phyloP scores from a whole-genome alignment of 2,113 vertebrate genomes.

The Tinamus guttatus region DNA sequence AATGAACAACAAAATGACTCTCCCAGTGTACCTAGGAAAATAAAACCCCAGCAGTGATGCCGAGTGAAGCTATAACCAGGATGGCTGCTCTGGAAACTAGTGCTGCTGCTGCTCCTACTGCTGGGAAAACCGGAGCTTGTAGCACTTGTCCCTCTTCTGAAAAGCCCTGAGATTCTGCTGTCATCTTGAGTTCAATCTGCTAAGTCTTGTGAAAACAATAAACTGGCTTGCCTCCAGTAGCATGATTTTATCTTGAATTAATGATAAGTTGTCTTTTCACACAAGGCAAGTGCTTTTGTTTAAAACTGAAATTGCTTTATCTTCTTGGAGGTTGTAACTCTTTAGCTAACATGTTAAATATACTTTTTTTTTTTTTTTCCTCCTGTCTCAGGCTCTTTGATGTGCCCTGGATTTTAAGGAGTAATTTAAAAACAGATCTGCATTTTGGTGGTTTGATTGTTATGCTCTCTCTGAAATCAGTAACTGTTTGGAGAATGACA shows the following conservation, averaged over 20 bases:
- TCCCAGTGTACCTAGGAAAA: neutral
- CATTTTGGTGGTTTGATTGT: neutral
- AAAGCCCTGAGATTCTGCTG: constrained; percentile 3
- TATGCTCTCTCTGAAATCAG: constrained; percentile 2
- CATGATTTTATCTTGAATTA: constrained; percentile 21
- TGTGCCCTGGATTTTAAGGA: constrained; percentile 1
- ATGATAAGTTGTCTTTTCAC: constrained; percentile 25
- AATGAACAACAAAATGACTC: neutral
- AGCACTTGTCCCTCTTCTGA: neutral
- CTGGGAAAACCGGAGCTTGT: neutral
- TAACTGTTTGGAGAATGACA: constrained; percentile 44
- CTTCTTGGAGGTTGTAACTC: neutral
- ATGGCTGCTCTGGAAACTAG: neutral
- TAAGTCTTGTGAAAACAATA: constrained; percentile 21
- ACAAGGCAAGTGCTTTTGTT: neutral
- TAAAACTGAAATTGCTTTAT: neutral
- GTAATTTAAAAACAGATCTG: neutral
- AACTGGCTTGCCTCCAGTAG: constrained; percentile 10
- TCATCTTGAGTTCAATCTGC: neutral
- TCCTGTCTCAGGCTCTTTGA: neutral
- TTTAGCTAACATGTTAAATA: neutral
- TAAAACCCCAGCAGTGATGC: neutral
- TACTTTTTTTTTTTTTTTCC: neutral
- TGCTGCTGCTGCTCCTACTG: neutral
- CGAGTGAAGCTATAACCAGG: accelerated